These are phyloP conservation scores for Alsophila aescularia DNA, from an alignment of 2,888 invertebrate species.

Conservation along the genomic window DNA sequence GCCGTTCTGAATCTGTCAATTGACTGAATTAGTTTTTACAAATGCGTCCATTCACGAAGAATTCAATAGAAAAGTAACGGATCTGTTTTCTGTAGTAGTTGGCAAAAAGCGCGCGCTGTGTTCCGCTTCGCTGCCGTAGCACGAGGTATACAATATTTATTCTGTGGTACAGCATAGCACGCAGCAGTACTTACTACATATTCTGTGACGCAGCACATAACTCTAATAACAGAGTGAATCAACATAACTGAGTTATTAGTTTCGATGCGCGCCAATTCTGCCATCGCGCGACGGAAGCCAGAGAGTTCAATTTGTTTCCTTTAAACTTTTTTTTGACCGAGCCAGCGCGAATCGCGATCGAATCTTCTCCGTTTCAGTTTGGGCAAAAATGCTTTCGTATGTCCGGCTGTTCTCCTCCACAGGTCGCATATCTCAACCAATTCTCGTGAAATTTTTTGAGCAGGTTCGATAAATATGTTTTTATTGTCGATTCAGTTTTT, in stretches of 20 bases:
- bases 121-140: conserved; percentile 8
- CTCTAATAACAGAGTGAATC: conserved; percentile 44
- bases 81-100: conserved; percentile 5
- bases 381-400: no score
- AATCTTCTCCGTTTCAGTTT: no score
- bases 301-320: no score
- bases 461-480: no score
- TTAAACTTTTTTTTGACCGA: no score
- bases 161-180: conserved; percentile 5
- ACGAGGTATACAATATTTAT: no score
- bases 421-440: no score
- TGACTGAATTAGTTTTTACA: conserved; percentile 9
- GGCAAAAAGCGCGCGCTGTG: conserved; percentile 16
- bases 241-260: conserved; percentile 44
- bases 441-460: no score
- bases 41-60: conserved; percentile 26
- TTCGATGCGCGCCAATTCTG: conserved; percentile 18
- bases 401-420: no score
- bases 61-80: conserved; percentile 31
- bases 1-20: conserved; percentile 6
- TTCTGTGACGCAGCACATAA: conserved; percentile 34
- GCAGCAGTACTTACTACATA: no score
- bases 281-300: conserved; percentile 1
- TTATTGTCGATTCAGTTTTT: no score
- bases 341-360: no score